phyloP scores from a whole-genome alignment of 1,140 invertebrate genomes.

The Aphidius ervi region DNA sequence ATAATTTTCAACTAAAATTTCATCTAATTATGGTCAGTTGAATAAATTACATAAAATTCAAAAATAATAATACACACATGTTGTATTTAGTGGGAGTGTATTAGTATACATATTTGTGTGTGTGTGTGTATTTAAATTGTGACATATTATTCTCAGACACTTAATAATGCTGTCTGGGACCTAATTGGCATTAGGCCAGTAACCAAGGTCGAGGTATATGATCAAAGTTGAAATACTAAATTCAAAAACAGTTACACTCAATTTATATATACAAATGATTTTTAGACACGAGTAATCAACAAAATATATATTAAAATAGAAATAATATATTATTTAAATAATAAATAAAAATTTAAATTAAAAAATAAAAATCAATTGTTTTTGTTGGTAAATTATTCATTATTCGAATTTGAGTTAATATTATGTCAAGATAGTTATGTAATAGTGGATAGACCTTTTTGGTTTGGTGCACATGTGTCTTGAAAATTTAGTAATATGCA shows the following conservation, averaged over 20 bases:
- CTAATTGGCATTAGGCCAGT: constrained; percentile 31
- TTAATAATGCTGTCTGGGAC: constrained; percentile 26
- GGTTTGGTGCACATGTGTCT: constrained; percentile 28
- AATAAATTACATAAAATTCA: too few relatives aligned
- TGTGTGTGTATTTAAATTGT: not conserved
- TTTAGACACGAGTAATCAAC: not conserved
- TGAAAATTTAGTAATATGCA: constrained; percentile 46
- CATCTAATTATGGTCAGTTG: too few relatives aligned
- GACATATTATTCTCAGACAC: constrained; percentile 2
- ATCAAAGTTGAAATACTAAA: too few relatives aligned
- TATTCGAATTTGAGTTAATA: not conserved
- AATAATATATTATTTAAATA: not conserved
- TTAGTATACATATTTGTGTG: not conserved
- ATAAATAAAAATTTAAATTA: too few relatives aligned
- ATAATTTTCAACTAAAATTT: too few relatives aligned
- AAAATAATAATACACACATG: not conserved
- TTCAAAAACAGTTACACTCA: too few relatives aligned
- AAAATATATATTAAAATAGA: not conserved
- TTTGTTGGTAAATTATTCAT: too few relatives aligned
- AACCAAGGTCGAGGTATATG: constrained; percentile 23
- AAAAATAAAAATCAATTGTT: too few relatives aligned
- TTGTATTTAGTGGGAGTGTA: not conserved
- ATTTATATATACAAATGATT: too few relatives aligned
- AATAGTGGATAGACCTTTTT: not conserved
- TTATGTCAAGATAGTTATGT: constrained; percentile 3